Percentiles rank a stretch among this genome's conserved stretches.
Evolutionary conservation across 1,140 invertebrate genomes (phyloP).

Genomic region (Ectropis grisescens): DNA sequence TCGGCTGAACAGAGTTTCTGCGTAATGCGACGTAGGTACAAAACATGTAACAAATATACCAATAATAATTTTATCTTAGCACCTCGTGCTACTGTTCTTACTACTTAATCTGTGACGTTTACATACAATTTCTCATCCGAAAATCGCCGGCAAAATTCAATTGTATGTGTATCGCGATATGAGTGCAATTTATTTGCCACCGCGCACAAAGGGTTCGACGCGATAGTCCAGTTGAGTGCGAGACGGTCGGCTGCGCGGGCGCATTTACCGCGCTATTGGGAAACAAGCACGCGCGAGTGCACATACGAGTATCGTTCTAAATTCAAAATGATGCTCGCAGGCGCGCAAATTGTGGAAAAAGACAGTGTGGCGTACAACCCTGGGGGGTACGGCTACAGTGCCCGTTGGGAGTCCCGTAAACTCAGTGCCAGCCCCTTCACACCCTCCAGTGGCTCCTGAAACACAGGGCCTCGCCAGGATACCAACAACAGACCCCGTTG

Average conservation of each 20-base stretch:
- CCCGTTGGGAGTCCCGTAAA: constrained; percentile 7
- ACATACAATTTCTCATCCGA: too few species aligned
- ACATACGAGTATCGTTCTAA: background rate
- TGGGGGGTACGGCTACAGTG: constrained; percentile 5
- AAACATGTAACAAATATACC: too few species aligned
- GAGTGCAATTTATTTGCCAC: constrained; percentile 30
- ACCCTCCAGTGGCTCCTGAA: background rate
- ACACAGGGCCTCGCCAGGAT: constrained; percentile 52
- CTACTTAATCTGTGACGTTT: too few species aligned
- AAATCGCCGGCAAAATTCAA: too few species aligned
- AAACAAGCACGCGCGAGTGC: constrained; percentile 22
- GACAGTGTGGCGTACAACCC: constrained; percentile 31
- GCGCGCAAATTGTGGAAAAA: constrained; percentile 44
- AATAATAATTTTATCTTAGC: too few species aligned
- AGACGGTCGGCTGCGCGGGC: constrained; percentile 13
- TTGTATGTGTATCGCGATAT: too few species aligned
- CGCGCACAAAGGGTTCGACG: constrained; percentile 28
- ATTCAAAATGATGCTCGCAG: constrained; percentile 49
- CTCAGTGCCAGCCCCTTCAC: too few species aligned
- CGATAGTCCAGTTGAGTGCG: constrained; percentile 13
- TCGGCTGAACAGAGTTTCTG: too few species aligned
- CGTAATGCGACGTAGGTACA: too few species aligned
- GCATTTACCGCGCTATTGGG: constrained; percentile 28
- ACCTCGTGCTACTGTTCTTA: too few species aligned
- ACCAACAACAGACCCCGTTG: constrained; percentile 71